Evolutionary conservation across 2,113 vertebrate species (phyloP).

Genomic region (Salminus brasiliensis): DNA sequence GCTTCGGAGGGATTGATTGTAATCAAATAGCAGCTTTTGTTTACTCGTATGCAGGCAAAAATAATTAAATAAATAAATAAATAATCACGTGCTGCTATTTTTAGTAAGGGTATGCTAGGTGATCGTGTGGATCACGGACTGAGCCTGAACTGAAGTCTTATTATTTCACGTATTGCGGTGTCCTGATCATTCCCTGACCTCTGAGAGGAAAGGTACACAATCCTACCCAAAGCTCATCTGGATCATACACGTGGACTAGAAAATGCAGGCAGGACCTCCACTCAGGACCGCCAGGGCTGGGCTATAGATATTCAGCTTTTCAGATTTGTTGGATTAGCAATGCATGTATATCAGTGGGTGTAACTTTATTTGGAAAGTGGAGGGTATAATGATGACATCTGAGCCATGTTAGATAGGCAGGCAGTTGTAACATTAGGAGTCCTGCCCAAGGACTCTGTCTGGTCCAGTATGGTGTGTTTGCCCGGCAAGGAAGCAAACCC

Average conservation of each 20-base stretch:
- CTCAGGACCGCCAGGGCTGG: neutral
- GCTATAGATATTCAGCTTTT: no score
- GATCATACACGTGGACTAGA: neutral
- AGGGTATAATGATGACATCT: no score
- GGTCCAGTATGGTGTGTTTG: no score
- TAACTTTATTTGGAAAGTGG: no score
- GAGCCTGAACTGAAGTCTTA: neutral
- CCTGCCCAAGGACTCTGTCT: no score
- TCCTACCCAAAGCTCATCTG: neutral
- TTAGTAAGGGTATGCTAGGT: neutral
- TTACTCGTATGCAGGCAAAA: neutral
- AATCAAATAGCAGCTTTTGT: constrained; percentile 45
- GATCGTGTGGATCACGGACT: neutral
- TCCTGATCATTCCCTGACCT: no score
- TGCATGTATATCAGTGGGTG: no score
- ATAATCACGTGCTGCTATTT: neutral
- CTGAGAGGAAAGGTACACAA: neutral
- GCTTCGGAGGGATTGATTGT: neutral
- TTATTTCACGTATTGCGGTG: neutral
- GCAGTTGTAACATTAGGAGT: no score
- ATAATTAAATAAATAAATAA: neutral
- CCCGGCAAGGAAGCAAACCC: no score
- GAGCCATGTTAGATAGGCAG: no score
- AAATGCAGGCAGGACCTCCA: neutral
- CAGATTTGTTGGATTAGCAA: no score